Evolutionary conservation across 2,113 vertebrate genomes (phyloP).

Genomic region (Grammomys surdaster): DNA sequence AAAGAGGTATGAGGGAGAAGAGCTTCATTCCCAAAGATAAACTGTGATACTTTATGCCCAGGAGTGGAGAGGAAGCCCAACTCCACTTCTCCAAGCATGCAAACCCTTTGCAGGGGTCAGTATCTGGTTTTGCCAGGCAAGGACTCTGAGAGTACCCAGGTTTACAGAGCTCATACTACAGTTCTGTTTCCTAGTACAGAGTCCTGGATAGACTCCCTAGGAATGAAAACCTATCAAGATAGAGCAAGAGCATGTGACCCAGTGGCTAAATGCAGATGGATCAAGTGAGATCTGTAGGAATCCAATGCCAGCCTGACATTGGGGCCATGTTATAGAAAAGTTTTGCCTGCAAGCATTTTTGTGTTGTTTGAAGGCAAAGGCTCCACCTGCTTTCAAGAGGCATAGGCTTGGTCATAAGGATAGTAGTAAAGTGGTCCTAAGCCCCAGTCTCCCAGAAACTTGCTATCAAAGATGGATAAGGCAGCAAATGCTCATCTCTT

Average conservation of each 20-base stretch:
- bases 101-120: no score
- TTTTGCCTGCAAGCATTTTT: not conserved
- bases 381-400: not conserved
- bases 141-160: not conserved
- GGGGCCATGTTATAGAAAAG: not conserved
- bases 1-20: not conserved
- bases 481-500: not conserved
- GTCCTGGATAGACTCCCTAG: not conserved
- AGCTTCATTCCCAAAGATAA: not conserved
- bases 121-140: not conserved
- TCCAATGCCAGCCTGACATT: not conserved
- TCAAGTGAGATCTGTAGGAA: not conserved
- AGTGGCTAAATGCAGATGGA: not conserved
- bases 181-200: not conserved
- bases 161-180: not conserved
- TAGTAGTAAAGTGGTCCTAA: not conserved
- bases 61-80: not conserved
- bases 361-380: not conserved
- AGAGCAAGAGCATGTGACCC: not conserved
- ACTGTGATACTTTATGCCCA: not conserved
- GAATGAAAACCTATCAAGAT: not conserved
- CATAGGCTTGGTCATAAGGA: not conserved
- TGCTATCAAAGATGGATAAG: not conserved
- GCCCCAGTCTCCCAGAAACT: not conserved
- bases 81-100: not conserved